Conservation (phyloP, 2,888 invertebrate species). For the Platycheirus albimanus region DNA sequence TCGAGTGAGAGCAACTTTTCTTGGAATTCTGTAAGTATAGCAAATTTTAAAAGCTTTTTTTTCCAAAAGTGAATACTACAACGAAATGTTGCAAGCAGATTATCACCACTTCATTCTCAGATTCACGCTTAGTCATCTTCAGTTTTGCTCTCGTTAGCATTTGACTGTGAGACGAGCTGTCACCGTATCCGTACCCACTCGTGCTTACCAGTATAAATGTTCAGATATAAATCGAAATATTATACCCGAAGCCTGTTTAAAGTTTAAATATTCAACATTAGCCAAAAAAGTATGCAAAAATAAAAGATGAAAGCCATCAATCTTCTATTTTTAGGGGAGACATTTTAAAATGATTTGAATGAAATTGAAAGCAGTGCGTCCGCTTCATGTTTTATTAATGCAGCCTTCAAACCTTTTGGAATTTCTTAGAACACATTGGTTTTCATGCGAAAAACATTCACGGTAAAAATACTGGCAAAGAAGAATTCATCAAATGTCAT, state of each 20-base stretch:
- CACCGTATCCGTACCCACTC: constrained; percentile 8
- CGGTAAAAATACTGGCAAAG: neutral
- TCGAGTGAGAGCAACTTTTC: too few species aligned
- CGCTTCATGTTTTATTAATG: constrained; percentile 16
- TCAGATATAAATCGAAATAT: neutral
- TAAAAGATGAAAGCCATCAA: constrained; percentile 13
- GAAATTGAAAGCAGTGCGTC: constrained; percentile 15
- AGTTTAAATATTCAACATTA: constrained; percentile 25
- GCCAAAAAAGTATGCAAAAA: constrained; percentile 1
- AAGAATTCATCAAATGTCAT: neutral
- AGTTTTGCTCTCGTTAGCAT: too few species aligned
- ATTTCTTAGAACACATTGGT: constrained; percentile 1
- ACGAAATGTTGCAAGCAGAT: too few species aligned
- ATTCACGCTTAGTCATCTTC: too few species aligned
- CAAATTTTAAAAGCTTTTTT: too few species aligned
- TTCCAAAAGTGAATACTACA: too few species aligned
- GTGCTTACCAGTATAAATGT: neutral
- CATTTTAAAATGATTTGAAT: constrained; percentile 12
- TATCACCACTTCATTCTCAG: too few species aligned
- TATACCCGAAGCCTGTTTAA: neutral
- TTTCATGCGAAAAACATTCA: neutral
- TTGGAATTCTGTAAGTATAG: too few species aligned
- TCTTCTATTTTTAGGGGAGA: constrained; percentile 6
- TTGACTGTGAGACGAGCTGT: constrained; percentile 18
- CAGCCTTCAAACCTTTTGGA: neutral